Evolutionary conservation across 2,113 vertebrate genomes (phyloP).

Genomic region (Atractosteus spatula): DNA sequence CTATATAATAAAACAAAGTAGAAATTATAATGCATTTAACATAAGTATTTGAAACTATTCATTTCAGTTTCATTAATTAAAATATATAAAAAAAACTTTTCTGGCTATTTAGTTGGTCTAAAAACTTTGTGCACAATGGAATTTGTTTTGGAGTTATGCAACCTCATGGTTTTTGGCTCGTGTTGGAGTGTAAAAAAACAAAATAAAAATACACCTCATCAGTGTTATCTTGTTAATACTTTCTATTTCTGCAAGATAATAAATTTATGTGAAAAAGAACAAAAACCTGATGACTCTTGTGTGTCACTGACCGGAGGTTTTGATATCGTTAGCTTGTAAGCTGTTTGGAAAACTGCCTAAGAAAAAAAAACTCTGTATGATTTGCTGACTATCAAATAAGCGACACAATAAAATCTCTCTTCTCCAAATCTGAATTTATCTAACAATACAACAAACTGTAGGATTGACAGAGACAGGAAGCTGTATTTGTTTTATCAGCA

Average conservation of each 20-base stretch:
- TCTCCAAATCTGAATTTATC: background rate
- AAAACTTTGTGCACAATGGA: too few species aligned
- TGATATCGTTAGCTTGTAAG: background rate
- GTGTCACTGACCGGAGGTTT: constrained; percentile 5
- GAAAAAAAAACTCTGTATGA: background rate
- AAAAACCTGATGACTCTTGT: constrained; percentile 1
- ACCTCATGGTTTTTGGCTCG: too few species aligned
- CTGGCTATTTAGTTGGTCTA: too few species aligned
- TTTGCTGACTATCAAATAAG: constrained; percentile 8
- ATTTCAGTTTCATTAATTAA: too few species aligned
- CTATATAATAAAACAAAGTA: too few species aligned
- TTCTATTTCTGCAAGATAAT: background rate
- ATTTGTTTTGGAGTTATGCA: too few species aligned
- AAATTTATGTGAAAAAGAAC: background rate
- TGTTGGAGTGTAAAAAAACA: background rate
- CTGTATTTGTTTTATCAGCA: constrained; percentile 9
- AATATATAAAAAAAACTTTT: too few species aligned
- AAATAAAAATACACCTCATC: background rate
- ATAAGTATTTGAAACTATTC: too few species aligned
- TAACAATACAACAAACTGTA: background rate
- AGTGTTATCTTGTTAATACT: background rate
- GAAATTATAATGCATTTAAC: too few species aligned
- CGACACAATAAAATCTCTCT: background rate
- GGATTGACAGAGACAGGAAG: constrained; percentile 14
- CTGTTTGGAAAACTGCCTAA: constrained; percentile 1